Conservation (phyloP, 2,888 invertebrate species). For the Drosophila peninsularis region DNA sequence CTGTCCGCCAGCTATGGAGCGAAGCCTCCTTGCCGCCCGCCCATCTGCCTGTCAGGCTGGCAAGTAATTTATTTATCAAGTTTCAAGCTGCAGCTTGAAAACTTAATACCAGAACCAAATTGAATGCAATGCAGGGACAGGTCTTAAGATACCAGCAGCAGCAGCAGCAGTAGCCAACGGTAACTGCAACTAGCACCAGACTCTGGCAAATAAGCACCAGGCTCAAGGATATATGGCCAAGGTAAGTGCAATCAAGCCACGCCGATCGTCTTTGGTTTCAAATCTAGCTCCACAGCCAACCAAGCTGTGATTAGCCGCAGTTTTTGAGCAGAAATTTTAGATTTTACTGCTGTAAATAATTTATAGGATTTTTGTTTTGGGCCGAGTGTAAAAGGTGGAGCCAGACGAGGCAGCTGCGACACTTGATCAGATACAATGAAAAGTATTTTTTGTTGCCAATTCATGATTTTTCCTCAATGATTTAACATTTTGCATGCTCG, state of each 20-base stretch:
- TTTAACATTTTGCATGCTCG: not conserved
- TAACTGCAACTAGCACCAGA: conserved; percentile 13
- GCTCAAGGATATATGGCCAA: conserved; percentile 10
- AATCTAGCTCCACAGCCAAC: not conserved
- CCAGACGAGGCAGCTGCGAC: conserved; percentile 3
- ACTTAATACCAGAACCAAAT: conserved; percentile 78
- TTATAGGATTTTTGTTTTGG: conserved; percentile 2
- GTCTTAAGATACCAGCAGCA: conserved; percentile 34
- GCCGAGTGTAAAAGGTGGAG: not conserved
- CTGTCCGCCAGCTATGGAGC: not conserved
- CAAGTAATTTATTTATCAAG: conserved; percentile 80
- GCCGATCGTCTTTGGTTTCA: conserved; percentile 13
- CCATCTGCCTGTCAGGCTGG: conserved; percentile 41
- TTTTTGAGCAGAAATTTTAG: not conserved
- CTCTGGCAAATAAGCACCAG: conserved; percentile 13
- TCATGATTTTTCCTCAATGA: not conserved
- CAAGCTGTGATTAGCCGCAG: conserved; percentile 14
- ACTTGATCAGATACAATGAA: conserved; percentile 2
- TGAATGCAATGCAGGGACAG: conserved; percentile 59
- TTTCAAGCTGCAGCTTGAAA: conserved; percentile 79
- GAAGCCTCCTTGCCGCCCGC: not conserved
- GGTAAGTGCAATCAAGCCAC: conserved; percentile 39
- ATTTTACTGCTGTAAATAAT: not conserved
- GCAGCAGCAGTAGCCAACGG: conserved; percentile 1
- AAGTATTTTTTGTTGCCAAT: not conserved